Evolutionary conservation across 2,113 vertebrate genomes (phyloP), one percentile per base, ranked within the genome.

Genomic region (Sinosuthora webbiana): DNA sequence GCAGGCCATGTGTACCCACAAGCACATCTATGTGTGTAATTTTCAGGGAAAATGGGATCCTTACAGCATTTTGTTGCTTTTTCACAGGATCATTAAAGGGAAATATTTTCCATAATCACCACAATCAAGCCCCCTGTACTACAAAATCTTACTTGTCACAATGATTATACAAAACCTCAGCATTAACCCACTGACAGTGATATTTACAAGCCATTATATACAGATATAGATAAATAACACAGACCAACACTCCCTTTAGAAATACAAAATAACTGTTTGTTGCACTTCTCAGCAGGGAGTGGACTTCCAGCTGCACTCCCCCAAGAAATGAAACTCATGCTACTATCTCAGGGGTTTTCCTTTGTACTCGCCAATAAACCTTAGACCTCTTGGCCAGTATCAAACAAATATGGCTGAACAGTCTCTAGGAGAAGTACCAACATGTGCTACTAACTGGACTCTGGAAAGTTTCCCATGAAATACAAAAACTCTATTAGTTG

Each of bases 1-100:
- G 70, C 25, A 28, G 7, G 30, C 9, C 1, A 1, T 0, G 2
- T 4, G 27, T 0, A 3, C 25, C 16, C 44, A n/a, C 3, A 15
- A 5, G 8, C 42, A 68, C 35, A 50, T 52, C 24, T 15, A 8
- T 2, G 8, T 17, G 11, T 39, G 15, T 30, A 49, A 59, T 50
- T 50, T 50, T 50, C 49, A 80, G 16, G 7, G 11, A 13, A 83
- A 89, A 42, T 4, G 11, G 21, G 47, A 82, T 53, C 20, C 25
- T 41, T 56, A 41, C 9, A 83, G 22, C 0, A 1, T 53, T 87
- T 74, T n/a, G 5, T 13, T 83, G 10, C 12, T 57, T 87, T 89
- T 84, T 57, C 49, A 77, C 9, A 47, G 37, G 3, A 88, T 12
- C 7, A 39, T n/a, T 71, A 50, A 90, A 92, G 49, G 20, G 20